Percentiles rank a stretch among this genome's conserved stretches.
These are phyloP conservation scores for Stigmatopora nigra DNA, from an alignment of 2,113 vertebrate genomes.

Conservation along the genomic window DNA sequence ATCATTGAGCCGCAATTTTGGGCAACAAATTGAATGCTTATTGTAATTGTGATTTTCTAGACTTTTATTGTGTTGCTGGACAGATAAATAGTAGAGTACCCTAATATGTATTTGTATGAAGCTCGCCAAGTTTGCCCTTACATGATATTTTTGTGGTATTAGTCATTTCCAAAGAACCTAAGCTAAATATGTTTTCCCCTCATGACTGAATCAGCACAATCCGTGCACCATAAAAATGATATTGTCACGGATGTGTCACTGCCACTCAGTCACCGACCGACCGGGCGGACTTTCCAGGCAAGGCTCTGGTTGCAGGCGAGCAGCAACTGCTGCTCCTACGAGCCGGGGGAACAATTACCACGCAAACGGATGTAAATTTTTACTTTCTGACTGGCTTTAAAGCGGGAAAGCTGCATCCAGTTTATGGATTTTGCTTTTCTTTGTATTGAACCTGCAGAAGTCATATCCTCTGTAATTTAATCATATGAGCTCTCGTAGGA, in stretches of 20 bases:
- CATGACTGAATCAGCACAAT: background rate
- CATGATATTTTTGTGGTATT: background rate
- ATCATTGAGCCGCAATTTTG: no score
- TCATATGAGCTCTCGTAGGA: background rate
- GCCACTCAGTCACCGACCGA: background rate
- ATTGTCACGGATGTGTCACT: background rate
- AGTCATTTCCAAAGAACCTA: background rate
- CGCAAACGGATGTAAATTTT: constrained; percentile 1
- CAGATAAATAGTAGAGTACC: no score
- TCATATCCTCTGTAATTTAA: background rate
- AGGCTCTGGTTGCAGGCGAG: background rate
- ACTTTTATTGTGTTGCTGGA: no score
- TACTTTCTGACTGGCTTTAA: background rate
- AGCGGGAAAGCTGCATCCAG: background rate
- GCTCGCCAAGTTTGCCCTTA: background rate
- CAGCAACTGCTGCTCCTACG: background rate
- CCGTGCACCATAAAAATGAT: background rate
- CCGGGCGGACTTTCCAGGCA: constrained; percentile 1
- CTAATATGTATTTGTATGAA: no score
- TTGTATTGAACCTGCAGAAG: background rate
- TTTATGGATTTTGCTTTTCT: background rate
- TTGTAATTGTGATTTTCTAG: no score
- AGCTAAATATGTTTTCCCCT: background rate
- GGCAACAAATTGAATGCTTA: no score
- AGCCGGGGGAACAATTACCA: constrained; percentile 1